Evolutionary conservation across 2,888 invertebrate species (phyloP).

Genomic region (Hypselothyrea guttata): DNA sequence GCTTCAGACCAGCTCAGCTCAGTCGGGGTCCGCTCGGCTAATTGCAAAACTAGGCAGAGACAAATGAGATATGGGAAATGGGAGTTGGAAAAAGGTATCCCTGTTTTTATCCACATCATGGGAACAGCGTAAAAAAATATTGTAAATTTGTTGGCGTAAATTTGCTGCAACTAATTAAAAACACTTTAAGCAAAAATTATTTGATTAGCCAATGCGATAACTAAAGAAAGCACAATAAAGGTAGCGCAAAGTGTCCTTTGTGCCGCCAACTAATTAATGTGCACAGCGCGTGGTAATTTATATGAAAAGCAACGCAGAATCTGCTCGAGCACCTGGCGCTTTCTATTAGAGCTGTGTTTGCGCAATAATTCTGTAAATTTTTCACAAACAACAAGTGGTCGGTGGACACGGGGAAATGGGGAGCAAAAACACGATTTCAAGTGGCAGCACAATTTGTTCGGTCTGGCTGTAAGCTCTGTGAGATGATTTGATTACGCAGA

Average conservation of each 20-base stretch:
- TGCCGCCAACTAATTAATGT: conserved; percentile 65
- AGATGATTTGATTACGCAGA: conserved; percentile 63
- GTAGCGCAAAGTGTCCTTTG: conserved; percentile 10
- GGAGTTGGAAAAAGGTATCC: background rate
- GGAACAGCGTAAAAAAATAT: conserved; percentile 21
- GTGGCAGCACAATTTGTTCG: conserved; percentile 39
- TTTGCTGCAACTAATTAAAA: conserved; percentile 72
- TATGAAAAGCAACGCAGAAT: conserved; percentile 17
- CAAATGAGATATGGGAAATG: conserved; percentile 7
- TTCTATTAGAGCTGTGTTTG: conserved; percentile 5
- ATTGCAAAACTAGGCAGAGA: conserved; percentile 27
- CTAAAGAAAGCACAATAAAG: conserved; percentile 1
- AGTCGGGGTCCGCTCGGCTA: conserved; percentile 3
- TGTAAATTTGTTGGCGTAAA: conserved; percentile 47
- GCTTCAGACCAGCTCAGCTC: background rate
- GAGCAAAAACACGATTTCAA: conserved; percentile 15
- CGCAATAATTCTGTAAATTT: conserved; percentile 62
- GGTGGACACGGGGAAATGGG: background rate
- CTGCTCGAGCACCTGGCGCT: conserved; percentile 30
- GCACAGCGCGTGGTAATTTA: conserved; percentile 41
- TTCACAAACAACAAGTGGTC: conserved; percentile 56
- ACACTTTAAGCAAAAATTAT: conserved; percentile 60
- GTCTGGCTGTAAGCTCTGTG: conserved; percentile 16
- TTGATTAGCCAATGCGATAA: conserved; percentile 42
- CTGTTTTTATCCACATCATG: too few relatives aligned